A percentile compares a stretch with the other conserved stretches of the same genome.
Evolutionary conservation across 2,113 vertebrate genomes (phyloP).

Genomic region (Tylochromis polylepis): DNA sequence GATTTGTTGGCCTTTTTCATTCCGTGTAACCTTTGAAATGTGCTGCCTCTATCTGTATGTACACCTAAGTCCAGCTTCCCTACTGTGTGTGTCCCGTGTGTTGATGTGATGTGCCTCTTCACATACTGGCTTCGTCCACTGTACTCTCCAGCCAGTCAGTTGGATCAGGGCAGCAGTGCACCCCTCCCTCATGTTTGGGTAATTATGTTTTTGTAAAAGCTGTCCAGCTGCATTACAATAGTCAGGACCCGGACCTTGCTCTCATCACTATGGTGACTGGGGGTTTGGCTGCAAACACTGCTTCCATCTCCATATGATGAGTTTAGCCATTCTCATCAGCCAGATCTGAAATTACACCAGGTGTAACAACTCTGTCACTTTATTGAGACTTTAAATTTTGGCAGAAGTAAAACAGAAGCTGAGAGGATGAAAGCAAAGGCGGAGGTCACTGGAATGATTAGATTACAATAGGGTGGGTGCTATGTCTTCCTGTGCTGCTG

Average conservation of each 20-base stretch:
- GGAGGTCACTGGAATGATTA: constrained; percentile 3
- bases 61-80: neutral
- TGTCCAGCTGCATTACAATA: constrained; percentile 51
- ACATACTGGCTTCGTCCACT: neutral
- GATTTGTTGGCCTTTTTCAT: neutral
- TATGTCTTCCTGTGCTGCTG: constrained; percentile 6
- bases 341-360: neutral
- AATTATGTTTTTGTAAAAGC: constrained; percentile 61
- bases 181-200: constrained; percentile 31
- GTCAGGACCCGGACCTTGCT: neutral
- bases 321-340: neutral
- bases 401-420: neutral
- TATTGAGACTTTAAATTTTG: neutral
- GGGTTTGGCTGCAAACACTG: constrained; percentile 2
- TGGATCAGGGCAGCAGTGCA: neutral
- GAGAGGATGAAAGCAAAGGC: neutral
- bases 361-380: neutral
- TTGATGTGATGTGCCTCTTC: neutral
- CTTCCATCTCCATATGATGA: neutral
- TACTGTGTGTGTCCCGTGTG: neutral
- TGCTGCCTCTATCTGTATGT: neutral
- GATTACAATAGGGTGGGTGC: constrained; percentile 16
- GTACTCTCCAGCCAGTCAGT: constrained; percentile 15
- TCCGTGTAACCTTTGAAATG: neutral
- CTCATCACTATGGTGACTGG: constrained; percentile 23